Conservation (phyloP, 2,113 vertebrate genomes). For the Ptyas mucosa region DNA sequence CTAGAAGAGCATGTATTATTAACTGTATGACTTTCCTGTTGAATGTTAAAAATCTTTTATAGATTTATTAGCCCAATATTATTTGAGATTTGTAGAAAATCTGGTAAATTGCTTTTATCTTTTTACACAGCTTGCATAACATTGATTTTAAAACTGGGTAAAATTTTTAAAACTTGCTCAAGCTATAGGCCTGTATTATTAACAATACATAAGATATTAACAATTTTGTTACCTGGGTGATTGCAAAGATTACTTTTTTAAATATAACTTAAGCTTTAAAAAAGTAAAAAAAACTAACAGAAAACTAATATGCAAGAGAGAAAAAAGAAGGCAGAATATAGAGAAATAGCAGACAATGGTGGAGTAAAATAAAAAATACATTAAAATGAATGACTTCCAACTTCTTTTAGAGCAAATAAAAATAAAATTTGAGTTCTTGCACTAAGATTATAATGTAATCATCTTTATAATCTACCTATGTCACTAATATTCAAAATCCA, state of each 20-base stretch:
- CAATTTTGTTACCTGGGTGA: neutral
- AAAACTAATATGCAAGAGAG: neutral
- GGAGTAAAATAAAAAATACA: neutral
- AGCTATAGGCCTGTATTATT: neutral
- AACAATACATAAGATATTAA: neutral
- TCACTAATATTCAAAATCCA: neutral
- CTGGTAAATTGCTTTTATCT: neutral
- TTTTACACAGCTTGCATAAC: neutral
- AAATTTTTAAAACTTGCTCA: neutral
- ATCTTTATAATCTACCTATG: neutral
- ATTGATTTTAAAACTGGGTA: neutral
- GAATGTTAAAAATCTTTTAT: neutral
- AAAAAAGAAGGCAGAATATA: neutral
- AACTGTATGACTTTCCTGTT: neutral
- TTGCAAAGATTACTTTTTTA: neutral
- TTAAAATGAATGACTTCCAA: neutral
- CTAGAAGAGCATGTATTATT: neutral
- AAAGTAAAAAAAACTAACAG: neutral
- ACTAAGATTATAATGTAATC: neutral
- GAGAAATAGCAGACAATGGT: neutral
- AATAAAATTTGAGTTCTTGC: neutral
- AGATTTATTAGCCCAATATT: neutral
- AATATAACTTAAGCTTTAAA: neutral
- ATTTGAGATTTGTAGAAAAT: neutral
- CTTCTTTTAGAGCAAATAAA: neutral